These are phyloP conservation scores for Exephanes ischioxanthus DNA, from an alignment of 2,888 invertebrate genomes.

Conservation along the genomic window DNA sequence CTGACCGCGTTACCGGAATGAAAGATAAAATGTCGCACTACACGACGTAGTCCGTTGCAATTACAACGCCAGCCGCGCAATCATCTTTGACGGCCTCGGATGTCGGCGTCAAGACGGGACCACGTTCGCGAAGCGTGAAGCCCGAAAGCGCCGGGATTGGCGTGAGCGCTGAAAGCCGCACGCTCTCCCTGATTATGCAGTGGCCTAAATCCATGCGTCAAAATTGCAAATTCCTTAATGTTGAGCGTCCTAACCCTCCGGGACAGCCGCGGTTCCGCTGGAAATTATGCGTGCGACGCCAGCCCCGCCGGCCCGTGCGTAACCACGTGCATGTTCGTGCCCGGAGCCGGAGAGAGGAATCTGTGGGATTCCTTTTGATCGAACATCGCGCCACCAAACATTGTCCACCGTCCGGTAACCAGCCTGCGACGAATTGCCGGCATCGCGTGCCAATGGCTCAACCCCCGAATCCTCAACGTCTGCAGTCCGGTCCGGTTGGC, in stretches of 20 bases:
- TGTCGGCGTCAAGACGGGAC: not conserved
- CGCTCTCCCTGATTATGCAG: conserved; percentile 60
- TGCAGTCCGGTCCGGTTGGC: not conserved
- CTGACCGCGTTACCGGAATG: not conserved
- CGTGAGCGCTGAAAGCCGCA: not conserved
- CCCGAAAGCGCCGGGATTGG: not conserved
- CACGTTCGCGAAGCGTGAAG: not conserved
- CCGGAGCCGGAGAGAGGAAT: conserved; percentile 19
- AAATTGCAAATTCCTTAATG: conserved; percentile 69
- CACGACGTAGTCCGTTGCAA: not conserved
- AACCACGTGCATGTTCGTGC: not conserved
- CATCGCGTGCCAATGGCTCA: not conserved
- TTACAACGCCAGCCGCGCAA: not conserved
- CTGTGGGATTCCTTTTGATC: conserved; percentile 31
- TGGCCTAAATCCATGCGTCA: conserved; percentile 66
- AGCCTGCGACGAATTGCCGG: not conserved
- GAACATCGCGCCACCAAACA: not conserved
- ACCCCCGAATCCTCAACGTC: not conserved
- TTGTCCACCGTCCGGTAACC: not conserved
- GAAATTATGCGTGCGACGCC: not conserved
- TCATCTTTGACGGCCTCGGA: not conserved
- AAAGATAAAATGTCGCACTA: not conserved
- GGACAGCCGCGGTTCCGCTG: not conserved
- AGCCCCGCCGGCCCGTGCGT: not conserved
- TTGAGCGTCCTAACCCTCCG: not conserved